Base-by-base conservation (phyloP, 2,888 invertebrate species). In the Protophormia terraenovae region DNA sequence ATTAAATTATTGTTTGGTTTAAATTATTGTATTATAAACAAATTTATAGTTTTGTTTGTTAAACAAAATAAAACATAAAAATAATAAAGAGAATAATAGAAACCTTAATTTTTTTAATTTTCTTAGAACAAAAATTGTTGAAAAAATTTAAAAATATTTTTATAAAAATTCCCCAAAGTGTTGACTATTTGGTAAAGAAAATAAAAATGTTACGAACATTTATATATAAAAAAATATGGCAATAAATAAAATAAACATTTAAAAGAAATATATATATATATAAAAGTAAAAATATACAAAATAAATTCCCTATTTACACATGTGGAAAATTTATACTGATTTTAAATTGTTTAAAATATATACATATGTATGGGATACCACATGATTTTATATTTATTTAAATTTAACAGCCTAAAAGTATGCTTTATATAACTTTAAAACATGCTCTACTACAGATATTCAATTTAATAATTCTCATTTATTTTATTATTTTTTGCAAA, bases 261-360 rank as follows among this genome's bases (percentile, higher is more conserved):
- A 24, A 35, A 19, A 47, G 47, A 73, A 47, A 77, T 67, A 58
- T 45, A 41, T 22, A 45, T 32, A 32, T 6, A 41, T 47, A 53
- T 38, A 47, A 16, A 62, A 29, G 47, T 55, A 32, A 47, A 12
- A 5, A 16, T 55, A 55, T 41, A 38, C 22, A 76, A 71, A n/a
- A 71, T 62, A 45, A 75, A 82, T 76, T 76, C 62, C 71, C 58
- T 62, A 75, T 58, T 71, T 64, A 62, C 47, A 72, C 66, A 72
- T 55, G 53, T 47, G 35, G 8, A 55, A n/a, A n/a, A n/a, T n/a
- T n/a, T n/a, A n/a, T n/a, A n/a, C n/a, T n/a, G n/a, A n/a, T 2
- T 41, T 32, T 62, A 75, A 66, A 66, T 66, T 24, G 53, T 53
- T 12, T 10, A 14, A 7, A 19, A 8, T 14, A 41, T 12, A 47